Conservation (phyloP, 2,797 vertebrate species). For the Benthosema pterotum region DNA sequence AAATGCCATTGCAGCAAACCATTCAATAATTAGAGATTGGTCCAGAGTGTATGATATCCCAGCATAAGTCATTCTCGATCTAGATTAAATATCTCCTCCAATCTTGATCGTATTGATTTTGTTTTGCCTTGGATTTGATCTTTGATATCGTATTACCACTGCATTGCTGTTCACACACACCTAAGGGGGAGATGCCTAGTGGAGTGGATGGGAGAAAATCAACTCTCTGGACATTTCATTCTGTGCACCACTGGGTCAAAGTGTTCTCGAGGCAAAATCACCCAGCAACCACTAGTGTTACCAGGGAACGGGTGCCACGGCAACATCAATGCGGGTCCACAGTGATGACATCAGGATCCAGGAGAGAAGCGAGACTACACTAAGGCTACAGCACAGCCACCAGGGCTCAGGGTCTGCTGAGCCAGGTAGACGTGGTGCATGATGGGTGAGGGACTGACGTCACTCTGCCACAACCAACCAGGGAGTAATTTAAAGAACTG, state of each 20-base stretch:
- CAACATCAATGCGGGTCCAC: slow-evolving; percentile 28
- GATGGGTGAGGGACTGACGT: slow-evolving; percentile 13
- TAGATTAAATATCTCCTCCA: no score
- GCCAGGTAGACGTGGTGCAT: slow-evolving; percentile 1
- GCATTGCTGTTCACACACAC: no score
- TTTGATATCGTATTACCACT: no score
- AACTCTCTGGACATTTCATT: slow-evolving; percentile 27
- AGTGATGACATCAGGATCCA: slow-evolving; percentile 28
- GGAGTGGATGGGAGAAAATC: not conserved
- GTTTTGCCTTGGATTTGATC: no score
- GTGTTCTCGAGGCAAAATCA: slow-evolving; percentile 33
- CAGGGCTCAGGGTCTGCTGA: slow-evolving; percentile 6
- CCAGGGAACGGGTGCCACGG: slow-evolving; percentile 54
- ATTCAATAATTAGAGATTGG: no score
- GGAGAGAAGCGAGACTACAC: slow-evolving; percentile 16
- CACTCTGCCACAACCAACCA: slow-evolving; percentile 11
- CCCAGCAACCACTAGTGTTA: slow-evolving; percentile 48
- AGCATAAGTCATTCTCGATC: no score
- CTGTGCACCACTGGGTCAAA: slow-evolving; percentile 16
- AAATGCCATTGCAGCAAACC: no score
- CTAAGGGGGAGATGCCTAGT: not conserved
- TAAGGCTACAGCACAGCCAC: slow-evolving; percentile 9
- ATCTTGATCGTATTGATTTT: no score
- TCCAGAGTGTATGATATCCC: no score
- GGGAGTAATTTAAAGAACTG: slow-evolving; percentile 20